Evolutionary conservation across 2,797 vertebrate species (phyloP).

Genomic region (Sebastiscus tertius): DNA sequence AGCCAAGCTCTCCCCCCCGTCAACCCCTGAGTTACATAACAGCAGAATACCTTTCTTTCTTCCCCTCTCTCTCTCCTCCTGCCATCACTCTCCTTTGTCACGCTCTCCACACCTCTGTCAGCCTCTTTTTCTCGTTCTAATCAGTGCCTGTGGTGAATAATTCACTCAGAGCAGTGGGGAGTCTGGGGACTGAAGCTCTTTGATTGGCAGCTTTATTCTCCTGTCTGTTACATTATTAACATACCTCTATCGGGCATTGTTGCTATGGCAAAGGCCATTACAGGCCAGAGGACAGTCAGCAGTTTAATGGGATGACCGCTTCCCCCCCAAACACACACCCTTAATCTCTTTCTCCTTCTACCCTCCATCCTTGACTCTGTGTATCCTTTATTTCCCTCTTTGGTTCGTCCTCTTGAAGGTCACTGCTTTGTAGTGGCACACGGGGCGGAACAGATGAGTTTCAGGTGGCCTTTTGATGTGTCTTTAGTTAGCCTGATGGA

Average conservation of each 20-base stretch:
- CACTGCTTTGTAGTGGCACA: background rate
- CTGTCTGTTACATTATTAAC: conserved; percentile 81
- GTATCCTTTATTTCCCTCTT: conserved; percentile 5
- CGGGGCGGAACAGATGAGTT: conserved; percentile 9
- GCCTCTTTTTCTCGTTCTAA: conserved; percentile 66
- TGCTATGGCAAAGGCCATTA: conserved; percentile 60
- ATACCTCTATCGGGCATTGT: conserved; percentile 57
- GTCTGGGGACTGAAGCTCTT: conserved; percentile 67
- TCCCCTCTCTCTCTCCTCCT: background rate
- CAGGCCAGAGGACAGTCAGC: conserved; percentile 51
- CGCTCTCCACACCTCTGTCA: conserved; percentile 56
- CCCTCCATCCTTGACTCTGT: conserved; percentile 4
- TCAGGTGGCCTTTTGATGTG: conserved; percentile 22
- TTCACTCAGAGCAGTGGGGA: conserved; percentile 72
- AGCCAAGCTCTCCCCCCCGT: conserved; percentile 18
- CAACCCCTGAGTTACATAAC: conserved; percentile 43
- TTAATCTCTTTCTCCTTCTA: conserved; percentile 15
- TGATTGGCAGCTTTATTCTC: conserved; percentile 84
- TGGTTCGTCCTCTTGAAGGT: conserved; percentile 29
- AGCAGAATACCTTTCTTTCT: conserved; percentile 27
- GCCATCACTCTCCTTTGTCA: conserved; percentile 48
- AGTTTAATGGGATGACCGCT: conserved; percentile 49
- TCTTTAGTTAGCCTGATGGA: background rate
- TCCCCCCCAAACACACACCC: background rate
- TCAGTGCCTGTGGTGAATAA: conserved; percentile 83